phyloP scores from a whole-genome alignment of 2,113 vertebrate species.

The Leptocoma aspasia region DNA sequence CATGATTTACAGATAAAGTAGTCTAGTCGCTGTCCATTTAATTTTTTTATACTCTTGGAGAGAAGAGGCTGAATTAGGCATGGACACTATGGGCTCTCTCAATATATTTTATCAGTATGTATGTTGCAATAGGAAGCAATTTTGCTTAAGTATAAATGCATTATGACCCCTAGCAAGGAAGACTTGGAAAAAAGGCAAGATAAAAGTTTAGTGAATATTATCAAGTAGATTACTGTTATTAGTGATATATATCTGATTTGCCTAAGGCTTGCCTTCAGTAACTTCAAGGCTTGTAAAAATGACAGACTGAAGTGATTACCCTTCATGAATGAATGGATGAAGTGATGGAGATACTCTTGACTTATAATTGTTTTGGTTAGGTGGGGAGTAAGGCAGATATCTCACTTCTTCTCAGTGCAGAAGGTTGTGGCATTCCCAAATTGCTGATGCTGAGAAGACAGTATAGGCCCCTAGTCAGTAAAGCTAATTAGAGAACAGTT shows the following conservation, averaged over 20 bases:
- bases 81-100: background rate
- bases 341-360: background rate
- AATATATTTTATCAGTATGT: background rate
- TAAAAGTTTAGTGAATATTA: background rate
- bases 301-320: background rate
- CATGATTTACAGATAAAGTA: background rate
- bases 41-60: background rate
- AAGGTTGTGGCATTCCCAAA: background rate
- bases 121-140: background rate
- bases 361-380: background rate
- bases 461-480: background rate
- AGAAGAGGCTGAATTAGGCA: background rate
- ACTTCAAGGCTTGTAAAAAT: background rate
- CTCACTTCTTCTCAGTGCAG: background rate
- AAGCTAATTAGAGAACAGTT: conserved; percentile 14
- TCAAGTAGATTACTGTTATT: background rate
- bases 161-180: background rate
- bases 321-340: background rate
- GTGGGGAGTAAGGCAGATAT: background rate
- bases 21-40: background rate
- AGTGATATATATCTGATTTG: background rate
- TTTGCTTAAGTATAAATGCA: background rate
- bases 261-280: background rate
- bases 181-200: background rate
- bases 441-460: background rate